Evolutionary conservation across 2,888 invertebrate species (phyloP).

Genomic region (Amphipoea oculea): DNA sequence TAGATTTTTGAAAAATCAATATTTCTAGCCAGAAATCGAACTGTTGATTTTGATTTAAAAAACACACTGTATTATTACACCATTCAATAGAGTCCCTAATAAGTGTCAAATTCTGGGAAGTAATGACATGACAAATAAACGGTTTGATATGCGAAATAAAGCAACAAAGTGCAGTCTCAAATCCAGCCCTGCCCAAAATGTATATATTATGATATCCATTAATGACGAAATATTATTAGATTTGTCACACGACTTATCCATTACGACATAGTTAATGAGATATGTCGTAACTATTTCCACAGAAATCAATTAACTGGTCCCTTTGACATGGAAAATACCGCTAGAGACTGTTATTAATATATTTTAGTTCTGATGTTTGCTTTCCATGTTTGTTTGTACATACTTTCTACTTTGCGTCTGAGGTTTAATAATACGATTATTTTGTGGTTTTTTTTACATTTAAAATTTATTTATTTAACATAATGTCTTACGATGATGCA

Average conservation of each 20-base stretch:
- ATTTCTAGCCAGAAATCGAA: too few species aligned
- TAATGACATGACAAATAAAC: too few species aligned
- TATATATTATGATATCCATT: slow-evolving; percentile 45
- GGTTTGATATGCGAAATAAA: background rate
- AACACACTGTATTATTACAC: too few species aligned
- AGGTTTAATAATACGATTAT: background rate
- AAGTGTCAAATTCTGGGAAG: too few species aligned
- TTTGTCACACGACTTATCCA: slow-evolving; percentile 58
- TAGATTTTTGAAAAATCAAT: too few species aligned
- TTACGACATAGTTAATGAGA: slow-evolving; percentile 57
- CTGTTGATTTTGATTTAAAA: too few species aligned
- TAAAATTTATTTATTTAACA: too few species aligned
- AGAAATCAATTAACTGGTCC: slow-evolving; percentile 57
- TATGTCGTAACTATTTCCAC: slow-evolving; percentile 45
- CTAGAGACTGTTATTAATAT: slow-evolving; percentile 33
- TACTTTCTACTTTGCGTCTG: slow-evolving; percentile 3
- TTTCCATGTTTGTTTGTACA: slow-evolving; percentile 14
- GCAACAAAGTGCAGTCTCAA: background rate
- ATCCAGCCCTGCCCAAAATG: slow-evolving; percentile 40
- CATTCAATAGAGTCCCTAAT: too few species aligned
- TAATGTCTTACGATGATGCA: too few species aligned
- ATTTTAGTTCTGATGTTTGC: slow-evolving; percentile 22
- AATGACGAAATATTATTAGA: slow-evolving; percentile 64
- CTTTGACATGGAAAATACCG: slow-evolving; percentile 52
- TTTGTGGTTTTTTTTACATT: background rate